Conservation (phyloP, 1,140 invertebrate genomes). For the Eubasilissa regina region DNA sequence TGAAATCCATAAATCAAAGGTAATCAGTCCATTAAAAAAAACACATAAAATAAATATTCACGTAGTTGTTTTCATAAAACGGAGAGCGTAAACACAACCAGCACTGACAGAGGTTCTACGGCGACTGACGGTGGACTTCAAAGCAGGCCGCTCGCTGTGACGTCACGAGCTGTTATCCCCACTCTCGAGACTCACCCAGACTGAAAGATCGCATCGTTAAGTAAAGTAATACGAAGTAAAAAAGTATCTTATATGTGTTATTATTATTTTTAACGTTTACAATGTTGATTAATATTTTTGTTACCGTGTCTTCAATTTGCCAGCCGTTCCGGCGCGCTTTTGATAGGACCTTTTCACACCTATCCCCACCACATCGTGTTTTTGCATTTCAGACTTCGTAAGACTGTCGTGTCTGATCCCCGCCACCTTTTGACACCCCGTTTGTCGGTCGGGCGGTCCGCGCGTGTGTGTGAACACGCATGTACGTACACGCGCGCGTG, state of each 20-base stretch:
- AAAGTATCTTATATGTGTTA: background rate
- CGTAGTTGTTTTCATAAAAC: conserved; percentile 36
- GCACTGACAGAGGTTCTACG: conserved; percentile 18
- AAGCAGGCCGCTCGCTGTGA: conserved; percentile 50
- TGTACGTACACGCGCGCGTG: conserved; percentile 42
- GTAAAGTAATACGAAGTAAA: background rate
- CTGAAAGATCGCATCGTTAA: background rate
- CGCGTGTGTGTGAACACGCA: conserved; percentile 16
- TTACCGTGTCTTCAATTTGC: background rate
- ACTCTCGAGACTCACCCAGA: conserved; percentile 29
- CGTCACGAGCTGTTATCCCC: conserved; percentile 47
- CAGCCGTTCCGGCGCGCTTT: background rate
- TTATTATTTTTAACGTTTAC: background rate
- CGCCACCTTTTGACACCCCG: conserved; percentile 71
- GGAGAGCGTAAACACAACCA: conserved; percentile 27
- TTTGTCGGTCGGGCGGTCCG: conserved; percentile 62
- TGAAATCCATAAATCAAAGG: conserved; percentile 42
- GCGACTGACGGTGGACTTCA: conserved; percentile 54
- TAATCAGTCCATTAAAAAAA: conserved; percentile 43
- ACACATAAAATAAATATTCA: conserved; percentile 49
- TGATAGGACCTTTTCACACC: conserved; percentile 20
- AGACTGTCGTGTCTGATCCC: conserved; percentile 66
- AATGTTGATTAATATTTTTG: conserved; percentile 1
- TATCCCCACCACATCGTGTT: conserved; percentile 47
- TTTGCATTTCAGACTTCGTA: conserved; percentile 56